Evolutionary conservation across 1,140 invertebrate species (phyloP).

Genomic region (Drosophila mojavensis): DNA sequence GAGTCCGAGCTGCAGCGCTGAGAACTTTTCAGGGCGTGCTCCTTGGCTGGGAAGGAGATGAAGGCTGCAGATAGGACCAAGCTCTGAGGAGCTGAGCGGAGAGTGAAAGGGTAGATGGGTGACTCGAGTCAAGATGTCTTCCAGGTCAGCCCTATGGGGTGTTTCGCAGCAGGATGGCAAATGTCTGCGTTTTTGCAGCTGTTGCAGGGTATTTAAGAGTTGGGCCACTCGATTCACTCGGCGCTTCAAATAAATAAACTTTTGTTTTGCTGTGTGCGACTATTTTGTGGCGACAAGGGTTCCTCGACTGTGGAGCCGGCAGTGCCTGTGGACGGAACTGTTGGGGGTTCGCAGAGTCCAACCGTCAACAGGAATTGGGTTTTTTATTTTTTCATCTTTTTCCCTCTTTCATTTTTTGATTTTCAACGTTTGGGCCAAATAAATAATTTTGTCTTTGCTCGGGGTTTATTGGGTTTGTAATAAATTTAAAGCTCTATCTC

Average conservation of each 20-base stretch:
- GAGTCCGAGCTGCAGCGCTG: too few relatives aligned
- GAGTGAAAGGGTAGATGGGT: too few relatives aligned
- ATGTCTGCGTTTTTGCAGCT: background rate
- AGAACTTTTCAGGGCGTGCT: too few relatives aligned
- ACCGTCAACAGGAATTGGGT: slow-evolving; percentile 16
- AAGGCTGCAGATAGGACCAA: too few relatives aligned
- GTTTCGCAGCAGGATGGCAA: too few relatives aligned
- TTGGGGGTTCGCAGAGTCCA: background rate
- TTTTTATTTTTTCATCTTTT: too few relatives aligned
- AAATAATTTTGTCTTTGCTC: slow-evolving; percentile 67
- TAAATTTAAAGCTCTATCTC: slow-evolving; percentile 67
- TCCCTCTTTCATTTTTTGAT: slow-evolving; percentile 23
- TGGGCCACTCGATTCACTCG: slow-evolving; percentile 17
- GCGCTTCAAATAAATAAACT: slow-evolving; percentile 52
- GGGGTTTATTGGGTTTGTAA: slow-evolving; percentile 53
- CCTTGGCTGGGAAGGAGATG: too few relatives aligned
- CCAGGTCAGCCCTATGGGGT: too few relatives aligned
- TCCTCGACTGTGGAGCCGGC: background rate
- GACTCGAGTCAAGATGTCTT: too few relatives aligned
- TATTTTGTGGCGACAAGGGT: slow-evolving; percentile 25
- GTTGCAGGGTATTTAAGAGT: background rate
- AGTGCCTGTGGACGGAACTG: background rate
- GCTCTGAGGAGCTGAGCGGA: too few relatives aligned
- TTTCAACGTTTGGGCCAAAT: slow-evolving; percentile 42
- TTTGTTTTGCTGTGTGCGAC: slow-evolving; percentile 60